These are phyloP conservation scores for Lytechinus variegatus DNA, from an alignment of 35 echinoderm and acorn worm genomes.

Conservation along the genomic window DNA sequence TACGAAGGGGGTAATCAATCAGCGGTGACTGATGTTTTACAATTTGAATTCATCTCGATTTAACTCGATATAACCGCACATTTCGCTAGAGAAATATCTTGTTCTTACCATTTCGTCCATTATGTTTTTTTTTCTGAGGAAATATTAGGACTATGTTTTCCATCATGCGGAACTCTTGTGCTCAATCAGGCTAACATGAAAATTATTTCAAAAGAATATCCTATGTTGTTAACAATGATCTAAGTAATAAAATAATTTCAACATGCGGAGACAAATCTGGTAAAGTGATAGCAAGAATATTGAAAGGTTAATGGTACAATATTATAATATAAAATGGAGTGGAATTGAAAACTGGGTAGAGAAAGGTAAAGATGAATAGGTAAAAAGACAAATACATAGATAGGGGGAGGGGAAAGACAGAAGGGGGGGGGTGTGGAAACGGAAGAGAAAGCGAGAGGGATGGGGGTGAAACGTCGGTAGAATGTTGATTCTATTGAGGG, in stretches of 20 bases:
- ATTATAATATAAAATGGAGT: not conserved
- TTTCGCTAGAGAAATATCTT: no score
- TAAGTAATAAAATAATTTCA: not conserved
- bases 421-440: not conserved
- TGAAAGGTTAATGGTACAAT: not conserved
- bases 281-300: not conserved
- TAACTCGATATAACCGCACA: no score
- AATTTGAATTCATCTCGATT: no score
- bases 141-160: not conserved
- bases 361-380: not conserved
- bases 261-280: not conserved
- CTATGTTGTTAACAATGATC: no score
- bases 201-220: no score
- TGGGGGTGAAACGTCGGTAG: not conserved
- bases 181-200: no score
- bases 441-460: not conserved
- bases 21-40: no score
- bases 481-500: constrained; percentile 1
- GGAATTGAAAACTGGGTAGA: not conserved
- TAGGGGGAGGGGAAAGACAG: not conserved
- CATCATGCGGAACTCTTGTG: not conserved
- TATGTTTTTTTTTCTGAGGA: not conserved
- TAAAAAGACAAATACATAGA: not conserved
- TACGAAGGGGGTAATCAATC: no score
- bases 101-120: no score